phyloP scores from a whole-genome alignment of 2,888 invertebrate genomes.

The Caenorhabditis angaria region DNA sequence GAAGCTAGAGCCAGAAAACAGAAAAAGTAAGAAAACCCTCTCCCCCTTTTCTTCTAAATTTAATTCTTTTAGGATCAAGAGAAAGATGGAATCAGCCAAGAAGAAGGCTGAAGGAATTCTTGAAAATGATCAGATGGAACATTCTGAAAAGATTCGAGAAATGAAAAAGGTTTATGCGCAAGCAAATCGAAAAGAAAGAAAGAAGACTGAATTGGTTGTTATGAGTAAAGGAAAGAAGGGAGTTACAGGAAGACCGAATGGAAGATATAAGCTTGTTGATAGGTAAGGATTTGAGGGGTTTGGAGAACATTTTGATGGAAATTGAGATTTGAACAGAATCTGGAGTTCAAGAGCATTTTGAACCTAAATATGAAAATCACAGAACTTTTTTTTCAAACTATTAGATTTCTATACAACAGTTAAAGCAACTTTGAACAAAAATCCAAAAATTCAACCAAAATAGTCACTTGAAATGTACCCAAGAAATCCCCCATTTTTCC shows the following conservation, averaged over 20 bases:
- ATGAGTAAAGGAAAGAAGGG: slow-evolving; percentile 80
- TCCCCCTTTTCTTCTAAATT: neutral
- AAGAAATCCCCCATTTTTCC: slow-evolving; percentile 15
- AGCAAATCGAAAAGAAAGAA: slow-evolving; percentile 78
- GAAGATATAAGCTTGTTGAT: slow-evolving; percentile 65
- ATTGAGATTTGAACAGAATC: too few species aligned
- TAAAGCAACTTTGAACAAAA: too few species aligned
- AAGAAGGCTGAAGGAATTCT: slow-evolving; percentile 90
- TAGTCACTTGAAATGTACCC: neutral
- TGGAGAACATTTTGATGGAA: too few species aligned
- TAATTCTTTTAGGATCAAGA: slow-evolving; percentile 75
- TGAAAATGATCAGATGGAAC: slow-evolving; percentile 83
- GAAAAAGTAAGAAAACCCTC: slow-evolving; percentile 75
- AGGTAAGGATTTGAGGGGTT: slow-evolving; percentile 26
- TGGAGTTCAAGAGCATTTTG: too few species aligned
- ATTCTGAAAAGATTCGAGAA: slow-evolving; percentile 81
- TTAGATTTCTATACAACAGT: too few species aligned
- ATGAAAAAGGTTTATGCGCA: slow-evolving; percentile 81
- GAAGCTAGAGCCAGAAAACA: slow-evolving; percentile 98
- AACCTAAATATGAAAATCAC: too few species aligned
- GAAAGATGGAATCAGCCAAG: slow-evolving; percentile 87
- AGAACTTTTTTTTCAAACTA: too few species aligned
- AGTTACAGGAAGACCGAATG: slow-evolving; percentile 55
- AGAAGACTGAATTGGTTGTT: slow-evolving; percentile 90
- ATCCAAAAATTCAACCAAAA: neutral